A percentile compares a stretch with the other conserved stretches of the same genome.
These are phyloP conservation scores for Toxotes chatareus DNA, from an alignment of 2,113 vertebrate species.

Conservation along the genomic window DNA sequence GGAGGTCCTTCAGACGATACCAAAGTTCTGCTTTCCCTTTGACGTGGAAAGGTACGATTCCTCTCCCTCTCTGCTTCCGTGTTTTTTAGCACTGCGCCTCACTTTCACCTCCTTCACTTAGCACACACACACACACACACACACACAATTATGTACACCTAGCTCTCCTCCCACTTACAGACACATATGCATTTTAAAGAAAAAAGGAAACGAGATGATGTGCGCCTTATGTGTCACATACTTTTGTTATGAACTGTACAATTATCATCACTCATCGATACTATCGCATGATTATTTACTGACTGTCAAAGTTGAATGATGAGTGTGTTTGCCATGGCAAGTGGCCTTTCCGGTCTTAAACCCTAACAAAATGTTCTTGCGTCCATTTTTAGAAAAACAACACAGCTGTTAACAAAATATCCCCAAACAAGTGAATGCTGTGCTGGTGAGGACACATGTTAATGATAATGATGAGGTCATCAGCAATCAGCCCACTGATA, in stretches of 20 bases:
- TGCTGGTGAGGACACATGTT: background rate
- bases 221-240: conserved; percentile 20
- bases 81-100: conserved; percentile 33
- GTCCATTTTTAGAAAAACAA: background rate
- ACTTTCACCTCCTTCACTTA: conserved; percentile 29
- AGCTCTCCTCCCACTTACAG: conserved; percentile 19
- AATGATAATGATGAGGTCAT: conserved; percentile 38
- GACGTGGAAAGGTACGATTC: conserved; percentile 93
- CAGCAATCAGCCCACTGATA: conserved; percentile 9
- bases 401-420: conserved; percentile 5
- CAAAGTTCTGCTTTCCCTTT: conserved; percentile 99
- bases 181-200: conserved; percentile 20
- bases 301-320: background rate
- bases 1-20: conserved; percentile 95
- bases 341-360: background rate
- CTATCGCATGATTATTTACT: background rate
- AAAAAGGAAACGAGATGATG: conserved; percentile 38
- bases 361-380: background rate
- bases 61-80: conserved; percentile 46
- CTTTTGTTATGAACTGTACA: conserved; percentile 16
- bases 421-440: conserved; percentile 2
- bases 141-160: conserved; percentile 1
- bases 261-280: background rate
- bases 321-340: background rate
- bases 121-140: conserved; percentile 19